Evolutionary conservation across 2,113 vertebrate species (phyloP).

Genomic region (Ranitomeya variabilis): DNA sequence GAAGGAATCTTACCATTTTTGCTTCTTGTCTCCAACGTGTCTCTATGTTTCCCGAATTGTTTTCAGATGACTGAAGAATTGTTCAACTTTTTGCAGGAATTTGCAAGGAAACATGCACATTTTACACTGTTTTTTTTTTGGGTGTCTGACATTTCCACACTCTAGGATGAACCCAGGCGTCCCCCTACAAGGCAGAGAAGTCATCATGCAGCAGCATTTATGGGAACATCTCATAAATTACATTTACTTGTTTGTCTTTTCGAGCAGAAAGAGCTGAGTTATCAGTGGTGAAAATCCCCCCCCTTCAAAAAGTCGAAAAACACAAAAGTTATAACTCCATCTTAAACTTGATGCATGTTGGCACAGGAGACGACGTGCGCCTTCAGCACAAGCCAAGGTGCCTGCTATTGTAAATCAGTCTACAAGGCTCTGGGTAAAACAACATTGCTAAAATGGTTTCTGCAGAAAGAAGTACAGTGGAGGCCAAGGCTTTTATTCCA

Average conservation of each 20-base stretch:
- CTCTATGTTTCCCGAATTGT: not conserved
- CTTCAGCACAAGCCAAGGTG: conserved; percentile 22
- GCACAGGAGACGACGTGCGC: not conserved
- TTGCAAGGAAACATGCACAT: not conserved
- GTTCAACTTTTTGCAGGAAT: not conserved
- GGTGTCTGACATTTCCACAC: not conserved
- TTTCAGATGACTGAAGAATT: not conserved
- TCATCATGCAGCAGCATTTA: not conserved
- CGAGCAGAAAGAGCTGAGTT: not conserved
- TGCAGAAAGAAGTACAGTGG: conserved; percentile 26
- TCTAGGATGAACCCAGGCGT: not conserved
- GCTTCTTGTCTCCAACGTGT: not conserved
- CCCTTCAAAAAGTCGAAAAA: not conserved
- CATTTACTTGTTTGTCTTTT: not conserved
- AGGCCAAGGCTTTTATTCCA: conserved; percentile 22
- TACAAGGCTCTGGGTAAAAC: conserved; percentile 27
- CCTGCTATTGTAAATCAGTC: conserved; percentile 34
- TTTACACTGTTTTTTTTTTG: not conserved
- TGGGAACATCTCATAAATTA: not conserved
- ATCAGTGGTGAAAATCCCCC: not conserved
- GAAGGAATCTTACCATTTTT: not conserved
- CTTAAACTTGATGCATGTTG: conserved; percentile 22
- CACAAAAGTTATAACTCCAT: conserved; percentile 15
- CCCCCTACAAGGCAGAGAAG: not conserved
- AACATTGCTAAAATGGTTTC: conserved; percentile 20